Conservation (phyloP, 1,140 invertebrate genomes). For the Brevipalpus yothersi region DNA sequence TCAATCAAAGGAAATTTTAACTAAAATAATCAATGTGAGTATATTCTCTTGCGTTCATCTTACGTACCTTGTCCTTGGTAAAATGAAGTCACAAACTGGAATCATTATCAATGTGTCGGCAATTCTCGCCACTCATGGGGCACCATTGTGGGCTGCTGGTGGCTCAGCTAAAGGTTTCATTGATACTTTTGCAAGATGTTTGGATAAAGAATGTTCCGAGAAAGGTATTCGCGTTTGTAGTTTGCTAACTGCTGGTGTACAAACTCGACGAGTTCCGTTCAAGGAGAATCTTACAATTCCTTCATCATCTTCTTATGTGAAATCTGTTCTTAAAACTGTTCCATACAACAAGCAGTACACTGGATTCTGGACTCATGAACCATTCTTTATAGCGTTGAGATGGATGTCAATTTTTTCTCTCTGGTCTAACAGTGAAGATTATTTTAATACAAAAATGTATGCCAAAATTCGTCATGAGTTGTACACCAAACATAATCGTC, state of each 20-base stretch:
- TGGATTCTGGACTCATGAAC: slow-evolving; percentile 33
- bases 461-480: too few relatives aligned
- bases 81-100: slow-evolving; percentile 65
- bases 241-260: slow-evolving; percentile 61
- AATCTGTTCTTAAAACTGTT: slow-evolving; percentile 42
- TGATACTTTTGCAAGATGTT: slow-evolving; percentile 50
- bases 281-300: slow-evolving; percentile 50
- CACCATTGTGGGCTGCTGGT: slow-evolving; percentile 60
- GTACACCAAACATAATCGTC: too few relatives aligned
- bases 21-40: slow-evolving; percentile 11
- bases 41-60: slow-evolving; percentile 25
- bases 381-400: not conserved
- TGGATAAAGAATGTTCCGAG: slow-evolving; percentile 46
- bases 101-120: slow-evolving; percentile 83
- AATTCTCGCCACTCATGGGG: slow-evolving; percentile 44
- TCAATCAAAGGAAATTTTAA: slow-evolving; percentile 1
- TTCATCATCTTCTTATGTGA: slow-evolving; percentile 45
- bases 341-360: slow-evolving; percentile 46
- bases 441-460: too few relatives aligned
- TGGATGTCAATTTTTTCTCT: too few relatives aligned
- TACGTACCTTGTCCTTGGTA: slow-evolving; percentile 56
- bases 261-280: slow-evolving; percentile 76
- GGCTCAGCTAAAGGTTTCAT: slow-evolving; percentile 70
- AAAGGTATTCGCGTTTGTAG: slow-evolving; percentile 50
- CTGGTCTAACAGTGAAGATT: too few relatives aligned